phyloP scores from a whole-genome alignment of 2,797 vertebrate genomes.

The Acanthopagrus latus region DNA sequence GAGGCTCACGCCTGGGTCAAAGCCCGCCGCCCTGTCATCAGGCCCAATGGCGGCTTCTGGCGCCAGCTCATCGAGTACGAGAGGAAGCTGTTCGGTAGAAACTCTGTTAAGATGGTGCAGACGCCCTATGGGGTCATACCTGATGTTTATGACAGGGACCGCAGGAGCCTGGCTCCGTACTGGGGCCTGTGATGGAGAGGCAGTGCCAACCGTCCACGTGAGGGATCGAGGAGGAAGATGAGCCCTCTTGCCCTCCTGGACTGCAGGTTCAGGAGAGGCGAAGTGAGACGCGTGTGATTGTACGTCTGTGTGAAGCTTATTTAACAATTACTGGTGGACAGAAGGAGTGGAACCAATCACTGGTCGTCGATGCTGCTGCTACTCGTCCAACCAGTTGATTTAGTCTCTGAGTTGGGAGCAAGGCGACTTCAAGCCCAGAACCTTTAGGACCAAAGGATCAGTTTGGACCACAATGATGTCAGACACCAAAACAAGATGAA shows the following conservation, averaged over 20 bases:
- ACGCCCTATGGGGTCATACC: slow-evolving; percentile 95
- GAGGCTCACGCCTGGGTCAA: slow-evolving; percentile 98
- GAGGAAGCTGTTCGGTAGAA: slow-evolving; percentile 96
- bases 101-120: slow-evolving; percentile 97
- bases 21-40: slow-evolving; percentile 93
- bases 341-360: slow-evolving; percentile 41
- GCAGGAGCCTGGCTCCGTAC: slow-evolving; percentile 93
- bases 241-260: slow-evolving; percentile 47
- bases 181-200: slow-evolving; percentile 90
- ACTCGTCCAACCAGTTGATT: slow-evolving; percentile 42
- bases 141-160: slow-evolving; percentile 95
- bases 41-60: slow-evolving; percentile 98
- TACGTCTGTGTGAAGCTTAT: slow-evolving; percentile 70
- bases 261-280: slow-evolving; percentile 49
- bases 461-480: slow-evolving; percentile 41
- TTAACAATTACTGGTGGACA: slow-evolving; percentile 53
- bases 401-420: slow-evolving; percentile 49
- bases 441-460: slow-evolving; percentile 48
- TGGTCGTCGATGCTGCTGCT: slow-evolving; percentile 41
- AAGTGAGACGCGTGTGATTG: slow-evolving; percentile 61
- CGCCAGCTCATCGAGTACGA: slow-evolving; percentile 97
- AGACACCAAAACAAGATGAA: slow-evolving; percentile 47
- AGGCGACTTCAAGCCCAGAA: slow-evolving; percentile 47
- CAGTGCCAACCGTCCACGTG: neutral
- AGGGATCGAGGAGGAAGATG: slow-evolving; percentile 38